Evolutionary conservation across 2,113 vertebrate genomes (phyloP).

Genomic region (Lasiurus cinereus): DNA sequence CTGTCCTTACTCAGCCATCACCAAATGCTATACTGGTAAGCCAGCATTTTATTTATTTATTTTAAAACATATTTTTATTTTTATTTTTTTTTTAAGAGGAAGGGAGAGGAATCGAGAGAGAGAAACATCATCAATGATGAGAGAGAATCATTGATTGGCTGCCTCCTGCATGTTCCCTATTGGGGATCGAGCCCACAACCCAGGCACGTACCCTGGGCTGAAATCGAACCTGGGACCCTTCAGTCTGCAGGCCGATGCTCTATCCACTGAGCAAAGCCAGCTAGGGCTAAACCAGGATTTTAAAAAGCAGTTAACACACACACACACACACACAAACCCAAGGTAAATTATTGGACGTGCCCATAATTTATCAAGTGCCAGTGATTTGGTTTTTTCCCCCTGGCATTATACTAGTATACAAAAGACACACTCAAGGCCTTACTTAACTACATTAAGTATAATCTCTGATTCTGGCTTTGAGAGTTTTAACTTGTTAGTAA

Average conservation of each 20-base stretch:
- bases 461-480: slow-evolving; percentile 59
- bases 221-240: too few relatives aligned
- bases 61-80: background rate
- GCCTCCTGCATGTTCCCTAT: too few relatives aligned
- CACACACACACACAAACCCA: background rate
- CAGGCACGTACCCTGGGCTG: too few relatives aligned
- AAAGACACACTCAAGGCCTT: slow-evolving; percentile 25
- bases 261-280: too few relatives aligned
- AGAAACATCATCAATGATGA: too few relatives aligned
- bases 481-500: slow-evolving; percentile 72
- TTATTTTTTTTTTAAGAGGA: too few relatives aligned
- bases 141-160: too few relatives aligned
- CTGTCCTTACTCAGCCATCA: background rate
- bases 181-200: too few relatives aligned
- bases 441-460: slow-evolving; percentile 7
- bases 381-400: background rate
- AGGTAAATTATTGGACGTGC: slow-evolving; percentile 35
- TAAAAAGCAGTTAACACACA: background rate
- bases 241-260: too few relatives aligned
- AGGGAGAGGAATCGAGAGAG: too few relatives aligned
- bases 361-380: slow-evolving; percentile 14
- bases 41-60: background rate
- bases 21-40: slow-evolving; percentile 15
- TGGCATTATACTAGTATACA: background rate
- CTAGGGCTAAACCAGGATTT: background rate